Percentiles rank a stretch among this genome's conserved stretches.
Conservation (phyloP, 2,888 invertebrate genomes). For the Cephus pygmeus region DNA sequence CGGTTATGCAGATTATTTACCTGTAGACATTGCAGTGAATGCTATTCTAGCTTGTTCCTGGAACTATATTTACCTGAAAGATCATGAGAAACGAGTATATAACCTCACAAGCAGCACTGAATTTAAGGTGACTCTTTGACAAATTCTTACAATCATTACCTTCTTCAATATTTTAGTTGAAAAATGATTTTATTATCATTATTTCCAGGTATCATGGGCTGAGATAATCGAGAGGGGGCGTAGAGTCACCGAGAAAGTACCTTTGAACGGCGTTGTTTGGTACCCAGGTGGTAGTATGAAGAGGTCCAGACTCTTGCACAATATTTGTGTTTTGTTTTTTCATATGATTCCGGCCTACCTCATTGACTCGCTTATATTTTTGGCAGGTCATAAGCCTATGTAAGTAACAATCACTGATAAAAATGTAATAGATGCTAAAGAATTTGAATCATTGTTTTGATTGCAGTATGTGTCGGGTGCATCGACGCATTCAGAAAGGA, state of each 20-base stretch:
- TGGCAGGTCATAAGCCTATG: constrained; percentile 90
- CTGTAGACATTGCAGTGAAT: constrained; percentile 85
- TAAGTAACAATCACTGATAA: constrained; percentile 67
- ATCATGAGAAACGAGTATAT: constrained; percentile 70
- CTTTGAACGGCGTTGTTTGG: constrained; percentile 89
- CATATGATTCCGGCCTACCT: constrained; percentile 92
- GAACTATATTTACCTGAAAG: constrained; percentile 73
- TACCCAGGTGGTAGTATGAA: constrained; percentile 91
- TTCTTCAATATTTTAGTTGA: not conserved
- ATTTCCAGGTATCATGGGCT: constrained; percentile 78
- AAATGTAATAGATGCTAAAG: not conserved
- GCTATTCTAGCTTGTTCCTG: constrained; percentile 76
- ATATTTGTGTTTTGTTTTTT: constrained; percentile 85
- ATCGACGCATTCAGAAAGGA: constrained; percentile 85
- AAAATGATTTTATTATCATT: constrained; percentile 2
- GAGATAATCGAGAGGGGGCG: constrained; percentile 86
- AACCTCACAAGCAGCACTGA: constrained; percentile 85
- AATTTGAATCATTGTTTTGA: constrained; percentile 8
- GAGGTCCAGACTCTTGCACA: constrained; percentile 79
- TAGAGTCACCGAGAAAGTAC: constrained; percentile 81
- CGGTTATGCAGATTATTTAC: constrained; percentile 82
- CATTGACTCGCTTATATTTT: constrained; percentile 80
- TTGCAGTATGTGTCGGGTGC: constrained; percentile 81
- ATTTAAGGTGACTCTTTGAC: constrained; percentile 70
- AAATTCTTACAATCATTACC: not conserved